Evolutionary conservation across 2,113 vertebrate species (phyloP).

Genomic region (Phodopus roborovskii): DNA sequence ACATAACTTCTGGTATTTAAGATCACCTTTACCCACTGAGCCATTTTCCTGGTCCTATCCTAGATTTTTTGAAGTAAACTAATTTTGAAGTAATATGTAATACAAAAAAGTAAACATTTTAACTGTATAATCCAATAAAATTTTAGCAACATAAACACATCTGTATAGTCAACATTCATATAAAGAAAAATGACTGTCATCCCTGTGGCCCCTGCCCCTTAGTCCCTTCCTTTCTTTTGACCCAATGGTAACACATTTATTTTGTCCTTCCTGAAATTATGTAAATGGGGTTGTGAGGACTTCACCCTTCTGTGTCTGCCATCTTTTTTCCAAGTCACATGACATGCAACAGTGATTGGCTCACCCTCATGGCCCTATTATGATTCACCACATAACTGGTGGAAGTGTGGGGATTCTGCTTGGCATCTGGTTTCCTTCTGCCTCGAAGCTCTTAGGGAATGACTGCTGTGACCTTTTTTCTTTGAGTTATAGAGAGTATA

Average conservation of each 20-base stretch:
- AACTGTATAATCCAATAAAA: background rate
- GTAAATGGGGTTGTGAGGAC: too few relatives aligned
- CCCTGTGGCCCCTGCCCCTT: too few relatives aligned
- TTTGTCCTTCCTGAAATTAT: too few relatives aligned
- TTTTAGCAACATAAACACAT: background rate
- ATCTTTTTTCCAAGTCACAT: background rate
- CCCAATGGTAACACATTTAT: background rate
- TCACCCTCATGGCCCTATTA: background rate
- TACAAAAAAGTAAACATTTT: background rate
- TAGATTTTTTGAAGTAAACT: background rate
- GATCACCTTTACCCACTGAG: background rate
- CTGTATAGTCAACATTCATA: background rate
- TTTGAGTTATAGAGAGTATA: background rate
- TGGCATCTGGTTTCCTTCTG: background rate
- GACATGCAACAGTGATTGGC: background rate
- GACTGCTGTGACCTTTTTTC: background rate
- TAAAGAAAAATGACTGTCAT: background rate
- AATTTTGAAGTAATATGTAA: background rate
- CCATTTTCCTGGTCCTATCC: background rate
- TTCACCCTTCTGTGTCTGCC: background rate
- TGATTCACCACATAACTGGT: background rate
- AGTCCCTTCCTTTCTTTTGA: background rate
- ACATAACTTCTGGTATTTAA: background rate
- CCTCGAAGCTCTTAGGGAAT: background rate
- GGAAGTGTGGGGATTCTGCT: background rate